Percentiles rank a stretch among this genome's conserved stretches.
These are phyloP conservation scores for Dione juno DNA, from an alignment of 2,888 invertebrate genomes.

Conservation along the genomic window DNA sequence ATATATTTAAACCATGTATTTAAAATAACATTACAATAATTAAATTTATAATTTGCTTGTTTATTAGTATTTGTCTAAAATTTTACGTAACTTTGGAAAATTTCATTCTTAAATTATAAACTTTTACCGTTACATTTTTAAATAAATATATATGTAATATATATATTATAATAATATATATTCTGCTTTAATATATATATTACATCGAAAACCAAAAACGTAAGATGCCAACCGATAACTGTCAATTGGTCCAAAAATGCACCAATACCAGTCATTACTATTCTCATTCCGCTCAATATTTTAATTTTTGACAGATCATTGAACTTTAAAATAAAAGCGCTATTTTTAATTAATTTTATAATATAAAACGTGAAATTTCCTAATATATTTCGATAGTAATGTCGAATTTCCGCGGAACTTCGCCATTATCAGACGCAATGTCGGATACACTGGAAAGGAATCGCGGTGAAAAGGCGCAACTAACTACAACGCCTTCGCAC, in stretches of 20 bases:
- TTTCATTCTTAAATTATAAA: too few relatives aligned
- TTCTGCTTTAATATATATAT: too few relatives aligned
- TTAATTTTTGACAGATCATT: slow-evolving; percentile 60
- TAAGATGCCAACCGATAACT: slow-evolving; percentile 7
- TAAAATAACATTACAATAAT: too few relatives aligned
- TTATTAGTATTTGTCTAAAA: too few relatives aligned
- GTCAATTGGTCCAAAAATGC: slow-evolving; percentile 21
- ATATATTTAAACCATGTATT: too few relatives aligned
- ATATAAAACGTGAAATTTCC: slow-evolving; percentile 7
- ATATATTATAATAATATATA: too few relatives aligned
- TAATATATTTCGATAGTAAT: slow-evolving; percentile 46
- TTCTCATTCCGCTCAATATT: slow-evolving; percentile 75
- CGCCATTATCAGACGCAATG: slow-evolving; percentile 73
- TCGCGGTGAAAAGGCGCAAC: slow-evolving; percentile 71
- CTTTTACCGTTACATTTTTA: too few relatives aligned
- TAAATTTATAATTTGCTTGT: too few relatives aligned
- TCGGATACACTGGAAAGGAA: slow-evolving; percentile 72
- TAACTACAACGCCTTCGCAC: slow-evolving; percentile 69
- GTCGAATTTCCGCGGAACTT: slow-evolving; percentile 65
- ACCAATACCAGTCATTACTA: slow-evolving; percentile 58
- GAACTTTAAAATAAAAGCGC: slow-evolving; percentile 51
- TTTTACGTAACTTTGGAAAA: too few relatives aligned
- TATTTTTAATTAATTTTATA: slow-evolving; percentile 65
- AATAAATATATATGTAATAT: too few relatives aligned
- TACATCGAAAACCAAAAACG: background rate